A percentile compares a stretch with the other conserved stretches of the same genome.
phyloP scores from a whole-genome alignment of 2,888 invertebrate species.

The Hirtodrosophila confusa region DNA sequence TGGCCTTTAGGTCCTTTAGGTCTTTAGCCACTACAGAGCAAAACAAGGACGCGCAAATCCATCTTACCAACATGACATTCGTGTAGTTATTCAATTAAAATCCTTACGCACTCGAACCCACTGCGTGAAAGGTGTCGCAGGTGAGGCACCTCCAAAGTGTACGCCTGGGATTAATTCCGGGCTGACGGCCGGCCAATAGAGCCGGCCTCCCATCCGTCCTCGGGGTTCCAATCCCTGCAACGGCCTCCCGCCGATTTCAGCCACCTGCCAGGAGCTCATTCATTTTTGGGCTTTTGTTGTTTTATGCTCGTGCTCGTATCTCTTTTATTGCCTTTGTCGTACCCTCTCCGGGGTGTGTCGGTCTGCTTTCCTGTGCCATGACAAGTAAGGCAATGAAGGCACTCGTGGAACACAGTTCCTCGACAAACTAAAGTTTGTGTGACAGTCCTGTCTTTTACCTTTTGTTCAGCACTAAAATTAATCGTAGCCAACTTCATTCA shows the following conservation, averaged over 20 bases:
- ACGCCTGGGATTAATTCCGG: conserved; percentile 68
- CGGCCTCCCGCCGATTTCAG: conserved; percentile 1
- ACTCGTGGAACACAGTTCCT: too few species aligned
- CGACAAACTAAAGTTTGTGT: too few species aligned
- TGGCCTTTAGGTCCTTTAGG: too few species aligned
- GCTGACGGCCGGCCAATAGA: conserved; percentile 15
- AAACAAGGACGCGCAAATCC: conserved; percentile 27
- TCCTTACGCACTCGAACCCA: conserved; percentile 37
- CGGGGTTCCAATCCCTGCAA: conserved; percentile 7
- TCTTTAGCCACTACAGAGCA: neutral
- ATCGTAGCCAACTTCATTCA: too few species aligned
- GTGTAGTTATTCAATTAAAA: conserved; percentile 73
- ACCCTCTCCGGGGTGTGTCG: conserved; percentile 27
- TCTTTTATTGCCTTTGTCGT: conserved; percentile 64
- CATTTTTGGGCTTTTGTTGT: conserved; percentile 67
- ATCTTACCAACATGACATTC: conserved; percentile 34
- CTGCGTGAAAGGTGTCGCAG: conserved; percentile 19
- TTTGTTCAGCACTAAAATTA: too few species aligned
- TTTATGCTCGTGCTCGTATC: conserved; percentile 56
- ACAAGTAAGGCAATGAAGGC: neutral
- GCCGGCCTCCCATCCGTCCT: conserved; percentile 9
- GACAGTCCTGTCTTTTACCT: too few species aligned
- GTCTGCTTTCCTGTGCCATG: conserved; percentile 9
- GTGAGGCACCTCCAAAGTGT: conserved; percentile 53
- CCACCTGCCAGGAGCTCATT: conserved; percentile 52